Evolutionary conservation across 1,140 invertebrate species (phyloP).

Genomic region (Brachionus rotundiformis): DNA sequence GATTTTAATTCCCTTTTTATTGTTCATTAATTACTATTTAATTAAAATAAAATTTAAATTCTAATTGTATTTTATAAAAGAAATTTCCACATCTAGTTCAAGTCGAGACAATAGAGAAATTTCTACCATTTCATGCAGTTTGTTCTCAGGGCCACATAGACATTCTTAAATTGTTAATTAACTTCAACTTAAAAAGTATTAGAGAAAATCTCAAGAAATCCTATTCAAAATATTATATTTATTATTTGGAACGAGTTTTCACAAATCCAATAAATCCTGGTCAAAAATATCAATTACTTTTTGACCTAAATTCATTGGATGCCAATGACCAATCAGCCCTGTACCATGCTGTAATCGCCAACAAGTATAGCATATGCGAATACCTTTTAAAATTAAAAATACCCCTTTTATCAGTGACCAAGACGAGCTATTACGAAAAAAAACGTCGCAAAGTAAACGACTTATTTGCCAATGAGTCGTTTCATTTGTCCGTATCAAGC

Average conservation of each 20-base stretch:
- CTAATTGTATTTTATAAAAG: conserved; percentile 57
- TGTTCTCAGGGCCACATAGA: conserved; percentile 79
- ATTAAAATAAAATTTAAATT: background rate
- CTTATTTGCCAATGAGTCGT: background rate
- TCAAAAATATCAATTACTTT: conserved; percentile 61
- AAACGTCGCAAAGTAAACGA: background rate
- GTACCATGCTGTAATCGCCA: conserved; percentile 57
- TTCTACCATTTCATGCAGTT: conserved; percentile 87
- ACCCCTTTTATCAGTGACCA: background rate
- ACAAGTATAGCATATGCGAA: conserved; percentile 55
- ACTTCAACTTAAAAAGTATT: conserved; percentile 57
- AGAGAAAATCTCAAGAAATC: conserved; percentile 54
- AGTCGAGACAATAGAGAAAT: conserved; percentile 82
- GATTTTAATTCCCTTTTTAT: too few species aligned
- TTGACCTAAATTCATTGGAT: conserved; percentile 61
- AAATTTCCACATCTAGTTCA: conserved; percentile 70
- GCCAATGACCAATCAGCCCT: conserved; percentile 57
- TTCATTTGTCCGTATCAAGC: conserved; percentile 1
- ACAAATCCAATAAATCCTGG: conserved; percentile 70
- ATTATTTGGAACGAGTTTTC: conserved; percentile 76
- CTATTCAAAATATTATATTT: conserved; percentile 71
- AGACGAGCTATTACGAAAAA: background rate
- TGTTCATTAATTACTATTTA: too few species aligned
- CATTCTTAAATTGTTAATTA: conserved; percentile 71
- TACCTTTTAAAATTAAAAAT: conserved; percentile 54